Base-by-base conservation (phyloP, 2,797 vertebrate genomes). In the Channa striata region DNA sequence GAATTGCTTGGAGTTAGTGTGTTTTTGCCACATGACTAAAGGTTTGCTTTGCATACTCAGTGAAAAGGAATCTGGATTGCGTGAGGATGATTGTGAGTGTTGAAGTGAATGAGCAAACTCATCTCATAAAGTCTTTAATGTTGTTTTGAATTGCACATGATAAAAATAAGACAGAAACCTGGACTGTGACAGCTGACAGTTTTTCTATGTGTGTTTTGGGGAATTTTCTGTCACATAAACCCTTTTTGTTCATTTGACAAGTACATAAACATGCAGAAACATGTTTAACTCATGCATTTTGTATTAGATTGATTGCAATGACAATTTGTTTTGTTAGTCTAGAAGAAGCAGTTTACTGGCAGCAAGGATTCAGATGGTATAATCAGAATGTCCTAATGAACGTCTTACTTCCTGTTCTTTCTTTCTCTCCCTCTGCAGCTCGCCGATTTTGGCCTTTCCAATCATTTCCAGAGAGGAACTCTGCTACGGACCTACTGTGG, bases 401-500 rank as follows among this genome's bases (percentile, higher is more conserved):
- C 6, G 25, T 30, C 25, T 1, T 30, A 30, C 6, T 30, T 70
- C 21, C 17, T 17, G 46, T n/a, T 47, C 56, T 57, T 17, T 83
- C 12, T 77, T 19, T 70, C 40, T 74, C 21, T 48, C 12, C 48
- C 17, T 58, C 23, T 91, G 59, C 77, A 95, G 94, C 90, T 95
- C 50, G 94, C 94, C 48, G 94, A 95, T 77, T 95, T 95, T 58
- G 94, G 94, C 33, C 93, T 95, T 9, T 95, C 94, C 30, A 95
- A 92, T 80, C 78, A 90, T 56, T 94, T 90, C 81, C 89, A 85
- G 36, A 92, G 68, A 50, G 90, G 76, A 58, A 50, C 52, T 12
- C 64, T 94, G 60, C 83, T 96, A 72, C 91, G 95, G 79, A 96
- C 95, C 6, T 96, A 93, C 83, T 96, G 95, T 87, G 95, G 95